A percentile compares a stretch with the other conserved stretches of the same genome.
Evolutionary conservation across 2,113 vertebrate genomes (phyloP).

Genomic region (Scolopax mira): DNA sequence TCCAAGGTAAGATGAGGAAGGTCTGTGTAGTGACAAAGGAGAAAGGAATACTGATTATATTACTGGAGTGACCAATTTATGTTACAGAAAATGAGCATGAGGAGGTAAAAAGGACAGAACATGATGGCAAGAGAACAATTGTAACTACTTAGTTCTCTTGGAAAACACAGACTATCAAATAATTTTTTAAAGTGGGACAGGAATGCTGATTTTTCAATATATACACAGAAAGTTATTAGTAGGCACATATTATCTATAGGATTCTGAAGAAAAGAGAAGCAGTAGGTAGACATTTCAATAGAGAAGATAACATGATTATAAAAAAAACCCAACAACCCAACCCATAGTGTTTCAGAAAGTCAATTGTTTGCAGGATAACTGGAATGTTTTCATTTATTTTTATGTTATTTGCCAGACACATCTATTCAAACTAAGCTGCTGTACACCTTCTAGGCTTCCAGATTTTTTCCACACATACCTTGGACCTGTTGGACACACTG

Average conservation of each 20-base stretch:
- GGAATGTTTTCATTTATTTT: background rate
- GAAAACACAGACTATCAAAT: background rate
- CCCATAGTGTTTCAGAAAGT: background rate
- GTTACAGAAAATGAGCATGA: background rate
- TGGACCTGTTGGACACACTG: conserved; percentile 86
- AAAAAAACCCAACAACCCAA: background rate
- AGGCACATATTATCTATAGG: background rate
- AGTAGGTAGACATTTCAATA: background rate
- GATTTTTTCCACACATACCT: conserved; percentile 67
- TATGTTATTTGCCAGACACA: background rate
- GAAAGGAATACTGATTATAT: conserved; percentile 35
- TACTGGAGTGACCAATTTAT: background rate
- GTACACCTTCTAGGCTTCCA: background rate
- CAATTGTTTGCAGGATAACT: background rate
- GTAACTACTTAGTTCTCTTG: background rate
- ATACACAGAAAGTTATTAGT: background rate
- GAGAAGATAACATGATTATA: background rate
- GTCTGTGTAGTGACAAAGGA: conserved; percentile 46
- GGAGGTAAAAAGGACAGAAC: background rate
- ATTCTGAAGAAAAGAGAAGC: background rate
- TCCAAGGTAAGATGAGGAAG: conserved; percentile 27
- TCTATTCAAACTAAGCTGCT: background rate
- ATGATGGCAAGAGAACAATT: background rate
- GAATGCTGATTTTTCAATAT: background rate
- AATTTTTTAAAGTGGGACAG: background rate